Conservation (phyloP, 2,888 invertebrate genomes). For the Omphaloscelis lunosa region DNA sequence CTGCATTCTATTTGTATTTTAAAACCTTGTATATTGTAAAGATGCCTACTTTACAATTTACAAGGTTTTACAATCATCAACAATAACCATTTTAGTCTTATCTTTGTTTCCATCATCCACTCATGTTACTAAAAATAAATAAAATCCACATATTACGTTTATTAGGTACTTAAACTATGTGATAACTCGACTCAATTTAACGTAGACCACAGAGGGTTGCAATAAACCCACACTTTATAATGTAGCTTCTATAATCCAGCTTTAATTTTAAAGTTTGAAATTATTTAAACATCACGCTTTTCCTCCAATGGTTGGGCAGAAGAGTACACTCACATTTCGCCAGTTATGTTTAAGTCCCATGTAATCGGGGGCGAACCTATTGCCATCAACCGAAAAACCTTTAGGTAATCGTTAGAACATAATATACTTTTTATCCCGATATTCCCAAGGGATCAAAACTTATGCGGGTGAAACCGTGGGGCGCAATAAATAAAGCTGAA, state of each 20-base stretch:
- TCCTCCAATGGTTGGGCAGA: not conserved
- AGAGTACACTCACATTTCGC: too few relatives aligned
- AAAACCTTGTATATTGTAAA: not conserved
- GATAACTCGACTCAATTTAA: conserved; percentile 21
- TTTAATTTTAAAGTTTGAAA: not conserved
- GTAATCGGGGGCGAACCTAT: too few relatives aligned
- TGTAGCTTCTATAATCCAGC: not conserved
- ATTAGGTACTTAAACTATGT: conserved; percentile 22
- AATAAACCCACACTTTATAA: conserved; percentile 33
- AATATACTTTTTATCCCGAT: too few relatives aligned
- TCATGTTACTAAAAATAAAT: not conserved
- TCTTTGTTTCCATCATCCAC: too few relatives aligned
- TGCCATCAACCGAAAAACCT: too few relatives aligned
- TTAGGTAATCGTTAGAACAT: too few relatives aligned
- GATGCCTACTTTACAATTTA: too few relatives aligned
- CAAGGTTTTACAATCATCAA: not conserved
- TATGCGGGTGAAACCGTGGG: too few relatives aligned
- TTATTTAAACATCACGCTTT: not conserved
- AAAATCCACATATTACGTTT: conserved; percentile 9
- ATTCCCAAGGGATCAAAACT: too few relatives aligned
- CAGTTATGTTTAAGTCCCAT: too few relatives aligned
- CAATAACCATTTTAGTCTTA: not conserved
- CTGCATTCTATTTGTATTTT: not conserved
- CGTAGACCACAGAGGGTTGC: not conserved
- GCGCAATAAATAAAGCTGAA: too few relatives aligned